Conservation (phyloP, 2,888 invertebrate genomes). For the Bimastos eiseni region DNA sequence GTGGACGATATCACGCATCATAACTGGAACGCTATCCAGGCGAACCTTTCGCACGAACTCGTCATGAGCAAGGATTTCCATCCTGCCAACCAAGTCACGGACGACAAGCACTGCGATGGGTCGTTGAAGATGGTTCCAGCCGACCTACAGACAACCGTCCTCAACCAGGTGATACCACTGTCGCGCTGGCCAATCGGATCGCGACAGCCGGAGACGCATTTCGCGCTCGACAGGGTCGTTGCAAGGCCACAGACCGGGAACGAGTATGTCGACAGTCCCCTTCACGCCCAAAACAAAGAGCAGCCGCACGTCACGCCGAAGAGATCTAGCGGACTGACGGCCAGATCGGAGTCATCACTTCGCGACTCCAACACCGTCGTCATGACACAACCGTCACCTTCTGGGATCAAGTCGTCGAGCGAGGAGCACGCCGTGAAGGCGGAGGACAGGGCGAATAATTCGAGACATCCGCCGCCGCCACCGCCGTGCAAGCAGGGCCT, state of each 20-base stretch:
- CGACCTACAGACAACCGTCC: background rate
- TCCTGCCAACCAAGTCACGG: background rate
- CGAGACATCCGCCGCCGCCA: background rate
- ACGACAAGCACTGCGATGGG: background rate
- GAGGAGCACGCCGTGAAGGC: background rate
- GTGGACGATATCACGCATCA: background rate
- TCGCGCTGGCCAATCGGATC: conserved; percentile 29
- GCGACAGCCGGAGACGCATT: conserved; percentile 14
- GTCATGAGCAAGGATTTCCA: background rate
- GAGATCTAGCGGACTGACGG: background rate
- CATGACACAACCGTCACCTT: conserved; percentile 8
- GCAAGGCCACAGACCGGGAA: conserved; percentile 13
- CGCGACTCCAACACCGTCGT: conserved; percentile 18
- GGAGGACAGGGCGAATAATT: background rate
- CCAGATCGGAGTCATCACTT: background rate
- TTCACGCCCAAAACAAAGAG: background rate
- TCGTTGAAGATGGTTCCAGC: background rate
- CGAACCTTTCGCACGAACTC: background rate
- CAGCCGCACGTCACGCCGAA: background rate
- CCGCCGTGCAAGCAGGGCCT: conserved; percentile 24
- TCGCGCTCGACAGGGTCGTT: background rate
- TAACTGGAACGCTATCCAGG: background rate
- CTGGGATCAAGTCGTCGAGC: background rate
- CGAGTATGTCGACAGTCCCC: conserved; percentile 26
- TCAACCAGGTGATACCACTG: conserved; percentile 30